phyloP scores from a whole-genome alignment of 1,140 invertebrate genomes.

The Melitaea cinxia region DNA sequence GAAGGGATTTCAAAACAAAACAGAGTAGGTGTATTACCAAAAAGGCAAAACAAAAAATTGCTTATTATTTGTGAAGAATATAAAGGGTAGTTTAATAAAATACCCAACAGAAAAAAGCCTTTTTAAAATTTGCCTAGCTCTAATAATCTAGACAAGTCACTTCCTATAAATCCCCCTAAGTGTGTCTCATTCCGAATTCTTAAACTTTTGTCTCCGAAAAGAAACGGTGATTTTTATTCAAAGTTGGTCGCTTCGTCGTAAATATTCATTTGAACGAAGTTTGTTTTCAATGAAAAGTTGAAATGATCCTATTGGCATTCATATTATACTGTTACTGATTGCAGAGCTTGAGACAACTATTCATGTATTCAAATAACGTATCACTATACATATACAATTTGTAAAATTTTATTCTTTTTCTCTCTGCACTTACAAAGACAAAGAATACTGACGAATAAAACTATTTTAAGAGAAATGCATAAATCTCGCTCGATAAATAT shows the following conservation, averaged over 20 bases:
- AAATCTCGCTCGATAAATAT: too few species aligned
- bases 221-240: conserved; percentile 46
- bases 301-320: conserved; percentile 48
- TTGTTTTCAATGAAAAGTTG: conserved; percentile 52
- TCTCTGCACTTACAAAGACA: not conserved
- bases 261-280: conserved; percentile 53
- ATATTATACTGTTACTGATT: conserved; percentile 44
- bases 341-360: conserved; percentile 14
- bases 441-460: not conserved
- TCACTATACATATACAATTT: not conserved
- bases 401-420: not conserved
- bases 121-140: conserved; percentile 1
- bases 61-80: too few species aligned
- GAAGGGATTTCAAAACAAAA: too few species aligned
- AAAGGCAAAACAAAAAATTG: too few species aligned
- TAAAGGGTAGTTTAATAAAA: not conserved
- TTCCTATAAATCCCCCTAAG: conserved; percentile 15
- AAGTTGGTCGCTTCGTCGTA: conserved; percentile 46
- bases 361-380: conserved; percentile 24
- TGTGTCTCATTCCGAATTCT: conserved; percentile 21
- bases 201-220: conserved; percentile 35
- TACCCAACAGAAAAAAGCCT: not conserved
- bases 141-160: conserved; percentile 27
- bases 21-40: too few species aligned
- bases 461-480: not conserved